A percentile compares a stretch with the other conserved stretches of the same genome.
phyloP scores from a whole-genome alignment of 2,888 invertebrate genomes.

The Clitarchus hookeri region DNA sequence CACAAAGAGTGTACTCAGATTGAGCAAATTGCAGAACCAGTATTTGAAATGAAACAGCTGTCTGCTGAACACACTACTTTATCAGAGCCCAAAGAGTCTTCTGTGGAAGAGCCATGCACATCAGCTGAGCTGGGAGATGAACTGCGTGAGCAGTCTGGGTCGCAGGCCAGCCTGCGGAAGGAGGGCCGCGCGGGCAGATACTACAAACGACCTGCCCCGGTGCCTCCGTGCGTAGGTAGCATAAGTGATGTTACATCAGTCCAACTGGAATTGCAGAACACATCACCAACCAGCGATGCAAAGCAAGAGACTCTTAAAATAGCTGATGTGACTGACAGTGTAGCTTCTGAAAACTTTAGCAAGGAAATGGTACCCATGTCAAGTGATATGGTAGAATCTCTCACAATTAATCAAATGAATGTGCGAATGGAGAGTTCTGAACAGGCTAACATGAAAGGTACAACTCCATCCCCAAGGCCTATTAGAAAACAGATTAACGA shows the following conservation, averaged over 20 bases:
- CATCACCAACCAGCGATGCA: background rate
- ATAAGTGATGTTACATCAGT: background rate
- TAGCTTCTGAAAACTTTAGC: background rate
- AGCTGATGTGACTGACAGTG: background rate
- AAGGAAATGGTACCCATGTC: background rate
- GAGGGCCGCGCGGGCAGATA: constrained; percentile 57
- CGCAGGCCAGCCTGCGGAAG: constrained; percentile 25
- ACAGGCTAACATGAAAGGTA: background rate
- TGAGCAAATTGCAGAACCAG: background rate
- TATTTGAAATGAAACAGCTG: background rate
- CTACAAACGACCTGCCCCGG: constrained; percentile 59
- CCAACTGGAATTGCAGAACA: background rate
- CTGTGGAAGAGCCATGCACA: background rate
- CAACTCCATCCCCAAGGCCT: constrained; percentile 8
- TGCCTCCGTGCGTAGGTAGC: constrained; percentile 50
- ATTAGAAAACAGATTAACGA: background rate
- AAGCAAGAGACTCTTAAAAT: constrained; percentile 23
- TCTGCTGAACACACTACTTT: too few relatives aligned
- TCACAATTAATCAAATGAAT: too few relatives aligned
- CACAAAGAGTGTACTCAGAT: background rate
- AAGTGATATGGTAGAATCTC: too few relatives aligned
- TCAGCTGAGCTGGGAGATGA: background rate
- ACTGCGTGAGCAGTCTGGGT: background rate
- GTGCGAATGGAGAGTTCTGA: background rate
- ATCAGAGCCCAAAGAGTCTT: background rate